Evolutionary conservation across 2,797 vertebrate genomes (phyloP), one percentile per base, ranked within the genome.

Genomic region (Epinephelus coioides): DNA sequence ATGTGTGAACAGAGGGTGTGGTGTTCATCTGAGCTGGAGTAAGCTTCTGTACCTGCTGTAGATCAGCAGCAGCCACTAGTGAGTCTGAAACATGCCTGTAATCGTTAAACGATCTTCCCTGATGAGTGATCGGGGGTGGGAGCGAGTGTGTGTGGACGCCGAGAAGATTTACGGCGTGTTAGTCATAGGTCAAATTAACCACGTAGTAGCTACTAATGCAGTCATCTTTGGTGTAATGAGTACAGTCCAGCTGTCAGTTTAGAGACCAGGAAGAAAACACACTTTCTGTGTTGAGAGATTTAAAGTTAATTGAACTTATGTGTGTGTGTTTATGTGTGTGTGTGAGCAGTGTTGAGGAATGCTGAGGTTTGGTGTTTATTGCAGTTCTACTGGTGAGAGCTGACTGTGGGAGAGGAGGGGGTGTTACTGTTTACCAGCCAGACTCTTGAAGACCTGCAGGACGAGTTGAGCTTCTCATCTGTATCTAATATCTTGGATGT

Each of bases 351-450:
- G 67, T 73, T 18, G 51, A 89, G 88, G 85, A 93, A 91, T 91
- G 86, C 80, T 88, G 91, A 90, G 82, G 84, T 86, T 91, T 85
- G 65, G 84, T 84, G 84, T 92, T 91, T 91, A 86, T 89, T 90
- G 84, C 75, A 23, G 60, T 77, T 91, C 65, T 69, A 69, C 83
- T 83, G 78, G 83, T 90, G 88, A 92, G 87, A 90, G 88, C 27
- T 2, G 62, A 79, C 75, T 76, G 76, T 84, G 76, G 59, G 87
- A 85, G 83, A 82, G 74, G 71, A 79, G 82, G 77, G 82, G 88
- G 80, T 81, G 81, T 80, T 69, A 3, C 59, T 57, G 60, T 88
- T 86, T 73, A 71, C 79, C 73, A 67, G 76, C 65, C 64, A 55
- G 59, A 71, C 61, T 75, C 67, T 43, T 49, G 49, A 56, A 78